Evolutionary conservation across 2,888 invertebrate species (phyloP).

Genomic region (Ophion costatus): DNA sequence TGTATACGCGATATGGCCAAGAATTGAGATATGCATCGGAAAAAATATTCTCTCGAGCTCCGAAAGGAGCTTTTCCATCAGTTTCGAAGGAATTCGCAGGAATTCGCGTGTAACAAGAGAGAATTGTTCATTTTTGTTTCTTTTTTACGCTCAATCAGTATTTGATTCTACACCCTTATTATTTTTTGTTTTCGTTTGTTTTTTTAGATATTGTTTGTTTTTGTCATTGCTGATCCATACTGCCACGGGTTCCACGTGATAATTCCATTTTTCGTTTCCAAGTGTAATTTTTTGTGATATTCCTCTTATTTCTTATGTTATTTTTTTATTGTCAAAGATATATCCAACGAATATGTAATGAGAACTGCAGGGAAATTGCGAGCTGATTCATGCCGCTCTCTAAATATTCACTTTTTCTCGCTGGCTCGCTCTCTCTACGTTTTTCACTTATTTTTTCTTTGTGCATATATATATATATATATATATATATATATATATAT

Average conservation of each 20-base stretch:
- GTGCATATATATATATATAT: constrained; percentile 29
- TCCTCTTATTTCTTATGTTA: not conserved
- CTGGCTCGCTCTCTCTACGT: not conserved
- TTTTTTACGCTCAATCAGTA: not conserved
- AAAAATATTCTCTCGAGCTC: constrained; percentile 34
- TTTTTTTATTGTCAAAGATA: constrained; percentile 5
- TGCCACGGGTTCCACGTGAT: constrained; percentile 42
- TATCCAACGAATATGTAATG: constrained; percentile 30
- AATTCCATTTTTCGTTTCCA: constrained; percentile 17
- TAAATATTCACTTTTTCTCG: constrained; percentile 31
- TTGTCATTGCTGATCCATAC: constrained; percentile 31
- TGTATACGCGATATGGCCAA: constrained; percentile 43
- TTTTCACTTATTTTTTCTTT: not conserved
- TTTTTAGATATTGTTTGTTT: constrained; percentile 14
- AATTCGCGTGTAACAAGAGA: constrained; percentile 33
- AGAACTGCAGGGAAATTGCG: constrained; percentile 30
- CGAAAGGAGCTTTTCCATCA: constrained; percentile 3
- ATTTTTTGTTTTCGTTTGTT: not conserved
- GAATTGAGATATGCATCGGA: constrained; percentile 59
- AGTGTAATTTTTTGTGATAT: constrained; percentile 31
- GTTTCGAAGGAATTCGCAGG: constrained; percentile 17
- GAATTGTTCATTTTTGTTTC: constrained; percentile 20
- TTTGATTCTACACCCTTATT: constrained; percentile 25
- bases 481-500: constrained; percentile 30
- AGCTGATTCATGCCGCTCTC: constrained; percentile 29